Evolutionary conservation across 2,888 invertebrate species (phyloP), one percentile per base, ranked within the genome.

Genomic region (Watsonalla binaria): DNA sequence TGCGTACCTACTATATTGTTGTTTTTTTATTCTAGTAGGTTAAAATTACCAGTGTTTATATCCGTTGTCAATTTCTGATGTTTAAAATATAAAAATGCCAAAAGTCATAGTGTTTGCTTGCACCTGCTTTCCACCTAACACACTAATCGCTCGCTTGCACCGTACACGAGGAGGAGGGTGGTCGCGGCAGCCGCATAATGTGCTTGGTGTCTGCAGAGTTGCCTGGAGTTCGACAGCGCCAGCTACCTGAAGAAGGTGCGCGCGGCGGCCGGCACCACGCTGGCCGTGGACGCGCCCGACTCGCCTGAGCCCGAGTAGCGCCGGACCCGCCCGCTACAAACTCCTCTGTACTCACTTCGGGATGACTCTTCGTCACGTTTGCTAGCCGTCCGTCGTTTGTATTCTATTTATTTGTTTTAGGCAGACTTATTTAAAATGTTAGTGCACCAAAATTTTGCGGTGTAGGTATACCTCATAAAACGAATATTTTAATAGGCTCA

Each of bases 171-270:
- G 8, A 5, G 42, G 9, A 42, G 42, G 8, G 11, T 37, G 37
- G 6, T 11, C 11, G 42, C 42, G 39, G 39, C 51, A 46, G 15
- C 33, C 47, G 57, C 56, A 63, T 72, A 68, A 63, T 54, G 53
- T 70, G 58, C 59, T 71, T 60, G 76, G 70, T 78, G 66, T 81
- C 72, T 68, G 78, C 89, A 91, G 91, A 85, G 76, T 73, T 90
- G 91, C 84, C 80, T 91, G 86, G 89, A 91, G 82, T 91, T 91
- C 87, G 90, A 90, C 85, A 89, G 90, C 80, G 89, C 69, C 68
- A 82, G 81, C 76, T 90, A 91, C 84, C 66, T 90, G 84, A 84
- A 81, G 83, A 84, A 82, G 70, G 86, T 80, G 60, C 86, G 85
- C 53, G 84, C 84, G 47, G 86, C 86, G 65, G 86, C 78, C 66